Percentiles rank a stretch among this genome's conserved stretches.
Conservation (phyloP, 2,888 invertebrate species). For the Odontothrips loti region DNA sequence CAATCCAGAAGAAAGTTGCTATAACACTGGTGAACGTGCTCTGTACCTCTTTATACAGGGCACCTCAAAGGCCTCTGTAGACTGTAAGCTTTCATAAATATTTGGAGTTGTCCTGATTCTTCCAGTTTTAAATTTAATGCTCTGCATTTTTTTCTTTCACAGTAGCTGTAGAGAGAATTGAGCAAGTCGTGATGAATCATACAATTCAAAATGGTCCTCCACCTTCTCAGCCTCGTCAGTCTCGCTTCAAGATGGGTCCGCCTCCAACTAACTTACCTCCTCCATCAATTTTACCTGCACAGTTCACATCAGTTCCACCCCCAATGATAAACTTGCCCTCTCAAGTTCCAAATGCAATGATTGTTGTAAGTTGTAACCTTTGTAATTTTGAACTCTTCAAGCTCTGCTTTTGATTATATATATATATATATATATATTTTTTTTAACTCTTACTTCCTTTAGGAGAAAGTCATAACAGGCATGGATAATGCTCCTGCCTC, state of each 20-base stretch:
- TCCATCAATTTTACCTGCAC: conserved; percentile 33
- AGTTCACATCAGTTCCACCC: conserved; percentile 38
- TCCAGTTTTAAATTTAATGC: background rate
- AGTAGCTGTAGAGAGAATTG: conserved; percentile 44
- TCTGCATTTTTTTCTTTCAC: conserved; percentile 26
- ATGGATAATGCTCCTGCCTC: conserved; percentile 70
- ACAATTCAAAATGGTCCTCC: conserved; percentile 29
- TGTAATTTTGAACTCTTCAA: background rate
- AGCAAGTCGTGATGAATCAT: conserved; percentile 37
- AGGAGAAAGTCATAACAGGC: conserved; percentile 54
- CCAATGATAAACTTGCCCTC: conserved; percentile 36
- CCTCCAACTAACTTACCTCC: conserved; percentile 30
- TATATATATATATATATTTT: background rate
- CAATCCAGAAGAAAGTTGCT: conserved; percentile 45
- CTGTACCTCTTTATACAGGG: conserved; percentile 50
- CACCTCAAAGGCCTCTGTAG: conserved; percentile 42
- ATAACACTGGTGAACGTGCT: conserved; percentile 46
- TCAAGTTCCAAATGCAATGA: background rate
- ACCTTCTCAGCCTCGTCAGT: background rate
- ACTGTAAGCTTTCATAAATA: conserved; percentile 39
- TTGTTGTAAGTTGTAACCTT: conserved; percentile 16
- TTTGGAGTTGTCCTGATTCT: background rate
- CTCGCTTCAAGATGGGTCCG: conserved; percentile 31
- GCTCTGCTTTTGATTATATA: background rate
- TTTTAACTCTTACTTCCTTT: background rate